Percentiles rank a stretch among this genome's conserved stretches.
Evolutionary conservation across 1,140 invertebrate genomes (phyloP).

Genomic region (Lucilia sericata): DNA sequence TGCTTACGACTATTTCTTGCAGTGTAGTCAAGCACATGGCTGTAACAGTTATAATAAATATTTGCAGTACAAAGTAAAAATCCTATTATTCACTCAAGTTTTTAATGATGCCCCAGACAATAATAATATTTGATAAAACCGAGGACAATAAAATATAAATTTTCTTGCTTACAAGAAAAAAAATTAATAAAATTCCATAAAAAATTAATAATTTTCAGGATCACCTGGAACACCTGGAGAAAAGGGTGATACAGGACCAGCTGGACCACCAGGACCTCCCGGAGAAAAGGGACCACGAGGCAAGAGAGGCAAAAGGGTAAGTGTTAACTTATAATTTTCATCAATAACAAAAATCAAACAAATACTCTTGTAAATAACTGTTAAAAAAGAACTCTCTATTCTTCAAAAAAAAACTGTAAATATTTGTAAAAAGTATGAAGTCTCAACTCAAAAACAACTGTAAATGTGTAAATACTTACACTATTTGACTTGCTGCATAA

Average conservation of each 20-base stretch:
- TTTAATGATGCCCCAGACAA: conserved; percentile 13
- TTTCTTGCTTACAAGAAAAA: not conserved
- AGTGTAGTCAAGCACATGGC: too few relatives aligned
- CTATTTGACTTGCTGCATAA: too few relatives aligned
- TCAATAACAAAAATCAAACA: not conserved
- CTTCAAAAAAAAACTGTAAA: not conserved
- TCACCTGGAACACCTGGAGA: conserved; percentile 81
- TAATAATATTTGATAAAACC: conserved; percentile 22
- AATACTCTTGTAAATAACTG: not conserved
- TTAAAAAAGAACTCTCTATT: not conserved
- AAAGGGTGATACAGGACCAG: conserved; percentile 86
- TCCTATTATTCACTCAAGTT: not conserved
- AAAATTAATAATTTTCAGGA: conserved; percentile 69
- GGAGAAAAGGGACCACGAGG: conserved; percentile 76
- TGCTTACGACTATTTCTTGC: too few relatives aligned
- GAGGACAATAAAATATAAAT: conserved; percentile 54
- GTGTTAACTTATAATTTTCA: conserved; percentile 52
- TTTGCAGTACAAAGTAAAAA: not conserved
- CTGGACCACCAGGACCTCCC: conserved; percentile 83
- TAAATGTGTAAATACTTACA: too few relatives aligned
- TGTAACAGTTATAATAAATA: not conserved
- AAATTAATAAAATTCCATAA: conserved; percentile 19
- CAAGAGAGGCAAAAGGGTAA: conserved; percentile 81
- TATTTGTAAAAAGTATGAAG: not conserved
- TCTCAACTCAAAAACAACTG: too few relatives aligned